Evolutionary conservation across 2,113 vertebrate species (phyloP).

Genomic region (Ophiodon elongatus): DNA sequence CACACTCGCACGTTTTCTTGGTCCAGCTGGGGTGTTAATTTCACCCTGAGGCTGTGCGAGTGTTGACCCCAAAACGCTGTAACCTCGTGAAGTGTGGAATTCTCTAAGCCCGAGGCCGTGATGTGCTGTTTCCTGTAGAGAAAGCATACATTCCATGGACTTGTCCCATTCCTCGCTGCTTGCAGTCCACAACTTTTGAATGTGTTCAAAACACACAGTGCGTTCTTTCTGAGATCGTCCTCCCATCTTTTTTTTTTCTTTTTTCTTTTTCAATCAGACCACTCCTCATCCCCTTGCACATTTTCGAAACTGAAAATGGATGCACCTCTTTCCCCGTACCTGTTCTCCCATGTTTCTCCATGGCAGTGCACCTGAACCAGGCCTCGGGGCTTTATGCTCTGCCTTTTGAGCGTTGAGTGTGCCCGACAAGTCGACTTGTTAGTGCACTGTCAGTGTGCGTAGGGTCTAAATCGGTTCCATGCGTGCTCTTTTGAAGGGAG

Average conservation of each 20-base stretch:
- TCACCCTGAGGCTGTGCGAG: slow-evolving; percentile 79
- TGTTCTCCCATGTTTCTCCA: slow-evolving; percentile 15
- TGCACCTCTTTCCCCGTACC: slow-evolving; percentile 10
- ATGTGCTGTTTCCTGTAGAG: slow-evolving; percentile 83
- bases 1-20: slow-evolving; percentile 56
- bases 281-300: background rate
- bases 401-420: slow-evolving; percentile 51
- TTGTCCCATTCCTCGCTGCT: slow-evolving; percentile 67
- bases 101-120: slow-evolving; percentile 76
- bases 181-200: slow-evolving; percentile 58
- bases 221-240: slow-evolving; percentile 30
- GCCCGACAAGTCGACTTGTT: slow-evolving; percentile 73
- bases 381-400: slow-evolving; percentile 16
- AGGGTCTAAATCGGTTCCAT: slow-evolving; percentile 78
- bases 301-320: slow-evolving; percentile 14
- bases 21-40: slow-evolving; percentile 84
- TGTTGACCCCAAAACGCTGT: slow-evolving; percentile 83
- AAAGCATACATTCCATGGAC: slow-evolving; percentile 75
- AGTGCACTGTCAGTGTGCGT: slow-evolving; percentile 69
- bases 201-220: slow-evolving; percentile 48
- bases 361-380: slow-evolving; percentile 7
- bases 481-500: slow-evolving; percentile 55
- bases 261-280: background rate
- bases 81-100: slow-evolving; percentile 83
- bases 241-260: slow-evolving; percentile 9